These are phyloP conservation scores for Poeciliopsis paucimaculata DNA, from an alignment of 2,797 vertebrate genomes.

Conservation along the genomic window DNA sequence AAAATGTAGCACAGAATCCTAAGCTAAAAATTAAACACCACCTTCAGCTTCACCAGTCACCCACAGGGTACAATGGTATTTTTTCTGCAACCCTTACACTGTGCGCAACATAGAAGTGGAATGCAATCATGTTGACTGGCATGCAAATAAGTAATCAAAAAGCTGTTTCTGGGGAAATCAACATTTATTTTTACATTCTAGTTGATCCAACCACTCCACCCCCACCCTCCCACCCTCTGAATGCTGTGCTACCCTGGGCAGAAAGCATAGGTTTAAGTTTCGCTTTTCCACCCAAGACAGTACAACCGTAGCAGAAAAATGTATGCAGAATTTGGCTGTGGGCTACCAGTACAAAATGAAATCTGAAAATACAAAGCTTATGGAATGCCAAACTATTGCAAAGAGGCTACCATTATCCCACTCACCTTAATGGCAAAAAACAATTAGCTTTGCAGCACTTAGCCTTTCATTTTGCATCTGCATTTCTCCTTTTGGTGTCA, in stretches of 20 bases:
- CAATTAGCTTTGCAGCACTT: not conserved
- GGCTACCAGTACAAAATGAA: constrained; percentile 19
- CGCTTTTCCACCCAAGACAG: not conserved
- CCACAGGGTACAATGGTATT: not conserved
- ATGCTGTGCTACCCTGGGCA: not conserved
- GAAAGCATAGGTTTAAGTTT: not conserved
- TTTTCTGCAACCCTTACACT: not conserved
- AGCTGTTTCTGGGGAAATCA: not conserved
- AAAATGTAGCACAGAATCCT: not conserved
- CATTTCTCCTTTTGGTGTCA: not conserved
- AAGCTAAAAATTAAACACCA: not conserved
- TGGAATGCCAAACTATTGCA: constrained; percentile 18
- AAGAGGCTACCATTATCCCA: not conserved
- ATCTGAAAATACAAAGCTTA: constrained; percentile 23
- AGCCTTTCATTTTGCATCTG: not conserved
- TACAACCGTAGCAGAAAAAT: not conserved
- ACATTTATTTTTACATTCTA: not conserved
- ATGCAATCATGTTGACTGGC: not conserved
- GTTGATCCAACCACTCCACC: not conserved
- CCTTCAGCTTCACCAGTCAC: not conserved
- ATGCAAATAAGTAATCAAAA: not conserved
- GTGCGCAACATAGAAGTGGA: not conserved
- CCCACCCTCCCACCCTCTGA: not conserved
- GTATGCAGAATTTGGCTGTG: constrained; percentile 12
- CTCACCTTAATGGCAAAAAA: constrained; percentile 14